A percentile compares a stretch with the other conserved stretches of the same genome.
Conservation (phyloP, 2,888 invertebrate genomes). For the Morpho helenor region DNA sequence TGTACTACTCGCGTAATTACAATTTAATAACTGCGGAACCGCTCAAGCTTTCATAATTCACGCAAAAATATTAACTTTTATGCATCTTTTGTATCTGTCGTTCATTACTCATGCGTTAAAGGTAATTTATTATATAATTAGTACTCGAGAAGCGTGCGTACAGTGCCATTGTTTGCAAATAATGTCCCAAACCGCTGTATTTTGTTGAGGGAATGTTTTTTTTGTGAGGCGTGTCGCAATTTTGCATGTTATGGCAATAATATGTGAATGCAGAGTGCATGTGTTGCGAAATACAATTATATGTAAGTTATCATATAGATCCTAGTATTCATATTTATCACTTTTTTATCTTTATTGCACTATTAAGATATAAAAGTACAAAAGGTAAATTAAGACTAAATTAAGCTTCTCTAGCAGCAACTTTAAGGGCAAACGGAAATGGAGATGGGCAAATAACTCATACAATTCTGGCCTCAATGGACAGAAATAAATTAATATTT, state of each 20-base stretch:
- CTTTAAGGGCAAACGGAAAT: too few species aligned
- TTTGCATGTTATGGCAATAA: not conserved
- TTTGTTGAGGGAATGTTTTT: conserved; percentile 7
- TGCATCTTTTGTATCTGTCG: conserved; percentile 4
- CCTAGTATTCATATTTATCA: too few species aligned
- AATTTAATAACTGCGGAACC: not conserved
- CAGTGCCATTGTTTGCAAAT: conserved; percentile 28
- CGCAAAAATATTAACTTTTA: conserved; percentile 1
- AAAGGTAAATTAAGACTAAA: too few species aligned
- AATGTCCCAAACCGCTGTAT: conserved; percentile 14
- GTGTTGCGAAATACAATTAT: not conserved
- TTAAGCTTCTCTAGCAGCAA: too few species aligned
- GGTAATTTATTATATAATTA: conserved; percentile 26
- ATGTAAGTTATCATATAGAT: too few species aligned
- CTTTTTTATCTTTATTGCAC: too few species aligned
- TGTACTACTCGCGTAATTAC: not conserved
- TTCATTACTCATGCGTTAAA: conserved; percentile 14
- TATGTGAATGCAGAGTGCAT: not conserved
- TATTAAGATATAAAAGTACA: too few species aligned
- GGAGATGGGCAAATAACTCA: too few species aligned
- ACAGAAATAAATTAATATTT: too few species aligned
- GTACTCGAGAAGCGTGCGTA: conserved; percentile 21
- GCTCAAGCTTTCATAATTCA: not conserved
- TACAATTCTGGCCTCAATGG: too few species aligned
- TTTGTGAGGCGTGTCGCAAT: conserved; percentile 20